Conservation (phyloP, 2,113 vertebrate species). For the Cnemophilus loriae region DNA sequence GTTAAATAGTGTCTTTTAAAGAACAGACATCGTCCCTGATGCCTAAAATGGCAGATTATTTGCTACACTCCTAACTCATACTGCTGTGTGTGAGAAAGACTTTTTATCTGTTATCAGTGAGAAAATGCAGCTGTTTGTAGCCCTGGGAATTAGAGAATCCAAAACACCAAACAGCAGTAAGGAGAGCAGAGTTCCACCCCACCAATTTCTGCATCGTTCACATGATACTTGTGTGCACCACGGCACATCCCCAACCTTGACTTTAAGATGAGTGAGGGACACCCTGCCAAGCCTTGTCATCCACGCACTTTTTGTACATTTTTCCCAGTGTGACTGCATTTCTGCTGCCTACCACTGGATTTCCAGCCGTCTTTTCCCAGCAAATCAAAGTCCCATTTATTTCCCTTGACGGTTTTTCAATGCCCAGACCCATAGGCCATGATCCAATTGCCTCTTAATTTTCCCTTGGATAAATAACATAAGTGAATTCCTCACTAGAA, state of each 20-base stretch:
- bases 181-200: background rate
- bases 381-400: constrained; percentile 5
- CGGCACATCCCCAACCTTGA: background rate
- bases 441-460: constrained; percentile 33
- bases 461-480: constrained; percentile 18
- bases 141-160: background rate
- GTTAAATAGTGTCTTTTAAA: background rate
- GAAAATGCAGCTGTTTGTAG: background rate
- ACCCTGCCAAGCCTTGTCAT: background rate
- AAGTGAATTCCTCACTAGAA: background rate
- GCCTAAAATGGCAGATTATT: background rate
- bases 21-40: background rate
- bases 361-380: background rate
- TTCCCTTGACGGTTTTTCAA: background rate
- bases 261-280: background rate
- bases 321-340: background rate
- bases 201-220: background rate
- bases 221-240: background rate
- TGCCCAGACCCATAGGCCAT: background rate
- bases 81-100: background rate
- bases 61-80: background rate
- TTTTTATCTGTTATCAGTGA: background rate
- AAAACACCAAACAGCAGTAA: background rate
- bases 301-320: background rate
- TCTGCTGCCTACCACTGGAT: background rate